Conservation (phyloP, 1,140 invertebrate genomes). For the Calliphora vicina region DNA sequence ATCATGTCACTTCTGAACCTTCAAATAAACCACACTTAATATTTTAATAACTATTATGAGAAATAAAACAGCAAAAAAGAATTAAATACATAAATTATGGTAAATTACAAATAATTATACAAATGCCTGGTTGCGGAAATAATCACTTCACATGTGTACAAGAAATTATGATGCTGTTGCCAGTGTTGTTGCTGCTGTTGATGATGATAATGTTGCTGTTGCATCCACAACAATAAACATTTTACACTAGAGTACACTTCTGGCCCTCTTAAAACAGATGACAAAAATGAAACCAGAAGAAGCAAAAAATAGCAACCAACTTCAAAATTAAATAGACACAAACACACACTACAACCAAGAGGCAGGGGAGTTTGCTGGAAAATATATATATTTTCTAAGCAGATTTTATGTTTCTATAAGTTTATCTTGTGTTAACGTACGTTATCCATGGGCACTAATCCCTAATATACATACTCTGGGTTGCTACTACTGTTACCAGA, state of each 20-base stretch:
- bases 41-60: too few species aligned
- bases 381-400: neutral
- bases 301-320: neutral
- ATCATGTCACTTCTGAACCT: too few species aligned
- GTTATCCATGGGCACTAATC: neutral
- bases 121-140: neutral
- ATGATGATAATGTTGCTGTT: neutral
- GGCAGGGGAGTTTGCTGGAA: neutral
- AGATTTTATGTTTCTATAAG: neutral
- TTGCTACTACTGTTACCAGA: neutral
- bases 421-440: neutral
- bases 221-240: neutral
- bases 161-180: constrained; percentile 20
- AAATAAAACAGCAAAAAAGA: too few species aligned
- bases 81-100: neutral
- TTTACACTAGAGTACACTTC: constrained; percentile 2
- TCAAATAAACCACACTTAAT: too few species aligned
- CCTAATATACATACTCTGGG: neutral
- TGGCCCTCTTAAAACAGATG: neutral
- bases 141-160: neutral
- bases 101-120: constrained; percentile 26
- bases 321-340: neutral
- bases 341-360: neutral
- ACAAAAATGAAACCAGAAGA: neutral
- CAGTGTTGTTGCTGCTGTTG: neutral